Percentiles rank a stretch among this genome's conserved stretches.
phyloP scores from a whole-genome alignment of 1,140 invertebrate genomes.

The Cydia splendana region DNA sequence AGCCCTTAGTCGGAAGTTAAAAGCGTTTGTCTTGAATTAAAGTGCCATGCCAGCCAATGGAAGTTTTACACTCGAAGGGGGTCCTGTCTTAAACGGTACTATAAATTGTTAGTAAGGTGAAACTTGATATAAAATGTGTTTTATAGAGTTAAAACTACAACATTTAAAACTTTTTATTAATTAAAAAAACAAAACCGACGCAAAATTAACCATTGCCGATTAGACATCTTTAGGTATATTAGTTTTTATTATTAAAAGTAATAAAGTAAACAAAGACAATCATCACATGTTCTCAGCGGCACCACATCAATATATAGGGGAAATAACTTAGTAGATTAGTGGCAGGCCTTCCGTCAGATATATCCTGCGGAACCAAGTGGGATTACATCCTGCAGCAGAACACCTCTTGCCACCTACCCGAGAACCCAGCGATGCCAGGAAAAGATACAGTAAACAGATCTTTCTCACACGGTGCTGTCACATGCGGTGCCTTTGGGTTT shows the following conservation, averaged over 20 bases:
- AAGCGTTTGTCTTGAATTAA: slow-evolving; percentile 78
- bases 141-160: not conserved
- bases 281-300: slow-evolving; percentile 67
- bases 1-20: slow-evolving; percentile 58
- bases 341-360: slow-evolving; percentile 67
- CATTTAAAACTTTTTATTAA: too few relatives aligned
- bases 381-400: slow-evolving; percentile 65
- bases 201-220: too few relatives aligned
- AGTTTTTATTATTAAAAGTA: not conserved
- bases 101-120: not conserved
- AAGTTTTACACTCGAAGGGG: slow-evolving; percentile 56
- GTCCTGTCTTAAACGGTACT: slow-evolving; percentile 2
- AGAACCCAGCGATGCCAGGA: slow-evolving; percentile 38
- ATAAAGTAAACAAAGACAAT: slow-evolving; percentile 52
- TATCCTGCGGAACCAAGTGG: slow-evolving; percentile 71
- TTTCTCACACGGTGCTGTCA: too few relatives aligned
- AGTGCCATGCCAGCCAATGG: slow-evolving; percentile 58
- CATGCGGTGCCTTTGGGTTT: too few relatives aligned
- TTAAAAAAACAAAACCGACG: too few relatives aligned
- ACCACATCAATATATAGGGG: slow-evolving; percentile 67
- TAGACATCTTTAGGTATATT: too few relatives aligned
- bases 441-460: not conserved
- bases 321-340: slow-evolving; percentile 75
- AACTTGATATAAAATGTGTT: not conserved
- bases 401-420: slow-evolving; percentile 40